Conservation (phyloP, 1,140 invertebrate genomes). For the Papilio xuthus region DNA sequence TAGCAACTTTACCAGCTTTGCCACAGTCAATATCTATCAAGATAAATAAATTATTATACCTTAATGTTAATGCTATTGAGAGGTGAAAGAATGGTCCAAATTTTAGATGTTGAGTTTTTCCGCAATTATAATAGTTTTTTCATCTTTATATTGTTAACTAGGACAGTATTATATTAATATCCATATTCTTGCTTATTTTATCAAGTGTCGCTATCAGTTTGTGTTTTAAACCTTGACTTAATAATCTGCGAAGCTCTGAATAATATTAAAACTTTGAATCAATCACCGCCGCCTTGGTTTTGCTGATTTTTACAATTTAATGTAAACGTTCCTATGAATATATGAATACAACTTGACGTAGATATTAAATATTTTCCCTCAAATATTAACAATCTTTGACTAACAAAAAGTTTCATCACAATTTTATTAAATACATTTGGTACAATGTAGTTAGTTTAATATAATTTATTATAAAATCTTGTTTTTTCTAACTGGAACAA, state of each 20-base stretch:
- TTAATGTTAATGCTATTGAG: background rate
- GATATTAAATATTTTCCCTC: background rate
- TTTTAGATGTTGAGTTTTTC: background rate
- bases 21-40: background rate
- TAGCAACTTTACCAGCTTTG: background rate
- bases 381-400: background rate
- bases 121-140: background rate
- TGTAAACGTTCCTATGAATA: conserved; percentile 7
- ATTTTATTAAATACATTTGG: background rate
- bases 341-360: background rate
- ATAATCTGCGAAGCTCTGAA: conserved; percentile 16
- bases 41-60: background rate
- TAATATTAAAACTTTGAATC: conserved; percentile 26
- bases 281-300: background rate
- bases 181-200: background rate
- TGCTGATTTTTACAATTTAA: conserved; percentile 11
- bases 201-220: background rate
- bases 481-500: too few relatives aligned
- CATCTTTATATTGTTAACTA: background rate
- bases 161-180: background rate
- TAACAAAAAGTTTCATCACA: background rate
- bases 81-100: background rate
- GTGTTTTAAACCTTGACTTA: conserved; percentile 13
- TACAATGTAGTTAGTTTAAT: background rate
- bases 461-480: too few relatives aligned